These are phyloP conservation scores for Dicrurus megarhynchus DNA, from an alignment of 2,113 vertebrate genomes.

Conservation along the genomic window DNA sequence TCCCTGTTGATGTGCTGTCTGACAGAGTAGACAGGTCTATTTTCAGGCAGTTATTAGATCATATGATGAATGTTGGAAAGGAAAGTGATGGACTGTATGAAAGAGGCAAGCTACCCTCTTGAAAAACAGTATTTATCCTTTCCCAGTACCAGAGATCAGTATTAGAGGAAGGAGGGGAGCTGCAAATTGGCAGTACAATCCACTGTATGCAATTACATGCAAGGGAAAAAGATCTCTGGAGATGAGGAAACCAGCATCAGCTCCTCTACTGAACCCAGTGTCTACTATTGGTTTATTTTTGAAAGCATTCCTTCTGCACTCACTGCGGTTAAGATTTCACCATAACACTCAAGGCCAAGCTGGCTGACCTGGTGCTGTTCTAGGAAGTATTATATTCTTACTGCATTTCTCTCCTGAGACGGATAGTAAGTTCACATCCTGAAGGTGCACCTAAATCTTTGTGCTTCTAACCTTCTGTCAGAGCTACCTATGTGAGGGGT, in stretches of 20 bases:
- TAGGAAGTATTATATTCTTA: conserved; percentile 56
- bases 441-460: conserved; percentile 41
- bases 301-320: neutral
- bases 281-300: neutral
- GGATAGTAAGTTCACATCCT: neutral
- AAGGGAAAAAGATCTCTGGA: neutral
- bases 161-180: neutral
- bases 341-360: neutral
- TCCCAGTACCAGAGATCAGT: neutral
- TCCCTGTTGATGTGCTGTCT: neutral
- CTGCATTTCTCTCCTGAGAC: conserved; percentile 12
- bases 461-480: neutral
- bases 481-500: neutral
- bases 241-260: neutral
- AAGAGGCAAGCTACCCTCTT: neutral
- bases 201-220: neutral
- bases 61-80: neutral
- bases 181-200: neutral
- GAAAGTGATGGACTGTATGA: neutral
- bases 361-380: conserved; percentile 32
- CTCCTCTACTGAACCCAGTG: neutral
- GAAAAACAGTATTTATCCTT: neutral
- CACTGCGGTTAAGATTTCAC: conserved; percentile 18
- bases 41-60: neutral
- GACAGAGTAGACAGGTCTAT: neutral